These are phyloP conservation scores for Ispidina picta DNA, from an alignment of 2,797 vertebrate genomes.

Conservation along the genomic window DNA sequence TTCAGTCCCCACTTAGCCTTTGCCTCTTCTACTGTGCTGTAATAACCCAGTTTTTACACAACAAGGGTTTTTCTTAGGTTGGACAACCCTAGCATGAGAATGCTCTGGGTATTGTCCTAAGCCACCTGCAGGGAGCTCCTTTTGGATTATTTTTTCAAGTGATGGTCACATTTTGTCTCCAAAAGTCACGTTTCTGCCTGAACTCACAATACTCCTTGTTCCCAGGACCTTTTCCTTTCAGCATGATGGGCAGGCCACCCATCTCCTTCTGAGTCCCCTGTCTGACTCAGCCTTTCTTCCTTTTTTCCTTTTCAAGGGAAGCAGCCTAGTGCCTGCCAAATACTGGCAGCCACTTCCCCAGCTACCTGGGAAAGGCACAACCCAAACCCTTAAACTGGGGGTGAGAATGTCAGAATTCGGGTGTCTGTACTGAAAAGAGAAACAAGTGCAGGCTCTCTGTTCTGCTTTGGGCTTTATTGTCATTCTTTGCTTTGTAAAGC, in stretches of 20 bases:
- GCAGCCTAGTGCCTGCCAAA: background rate
- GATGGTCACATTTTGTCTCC: background rate
- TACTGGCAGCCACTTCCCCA: background rate
- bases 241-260: fast-evolving
- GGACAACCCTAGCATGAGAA: background rate
- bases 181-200: background rate
- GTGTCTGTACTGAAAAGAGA: background rate
- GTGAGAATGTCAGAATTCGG: background rate
- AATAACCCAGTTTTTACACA: fast-evolving
- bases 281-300: background rate
- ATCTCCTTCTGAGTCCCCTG: background rate
- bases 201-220: background rate
- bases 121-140: background rate
- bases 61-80: background rate
- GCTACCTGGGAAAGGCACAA: background rate
- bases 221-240: background rate
- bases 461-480: constrained; percentile 56
- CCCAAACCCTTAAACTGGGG: background rate
- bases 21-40: background rate
- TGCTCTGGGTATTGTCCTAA: fast-evolving
- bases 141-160: fast-evolving
- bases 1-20: background rate
- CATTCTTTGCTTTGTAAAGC: background rate
- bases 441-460: background rate
- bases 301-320: background rate